These are phyloP conservation scores for Solea solea DNA, from an alignment of 2,113 vertebrate genomes.

Conservation along the genomic window DNA sequence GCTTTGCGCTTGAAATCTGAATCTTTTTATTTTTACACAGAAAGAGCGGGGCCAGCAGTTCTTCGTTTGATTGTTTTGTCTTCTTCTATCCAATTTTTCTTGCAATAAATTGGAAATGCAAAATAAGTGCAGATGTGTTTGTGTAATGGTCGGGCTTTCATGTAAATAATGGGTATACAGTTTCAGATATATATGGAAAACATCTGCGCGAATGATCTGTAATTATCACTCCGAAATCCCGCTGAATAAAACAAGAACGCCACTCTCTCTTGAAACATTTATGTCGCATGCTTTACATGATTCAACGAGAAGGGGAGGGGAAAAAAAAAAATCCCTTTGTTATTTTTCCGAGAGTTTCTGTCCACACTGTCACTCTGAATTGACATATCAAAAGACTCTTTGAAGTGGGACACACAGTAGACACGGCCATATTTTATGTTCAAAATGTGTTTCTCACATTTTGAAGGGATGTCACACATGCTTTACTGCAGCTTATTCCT, in stretches of 20 bases:
- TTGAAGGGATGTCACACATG: slow-evolving; percentile 10
- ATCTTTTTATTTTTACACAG: not conserved
- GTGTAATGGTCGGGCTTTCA: slow-evolving; percentile 18
- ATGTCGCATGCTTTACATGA: not conserved
- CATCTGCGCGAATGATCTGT: slow-evolving; percentile 30
- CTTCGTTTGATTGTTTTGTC: slow-evolving; percentile 5
- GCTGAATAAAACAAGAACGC: slow-evolving; percentile 12
- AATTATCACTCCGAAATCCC: slow-evolving; percentile 39
- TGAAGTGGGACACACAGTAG: slow-evolving; percentile 33
- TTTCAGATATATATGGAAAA: slow-evolving; percentile 41
- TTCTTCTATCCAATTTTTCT: not conserved
- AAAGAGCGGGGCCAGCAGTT: not conserved
- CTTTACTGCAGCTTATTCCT: slow-evolving; percentile 30
- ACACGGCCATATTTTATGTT: slow-evolving; percentile 35
- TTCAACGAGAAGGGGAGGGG: not conserved
- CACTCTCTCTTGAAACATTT: slow-evolving; percentile 17
- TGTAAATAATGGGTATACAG: slow-evolving; percentile 33
- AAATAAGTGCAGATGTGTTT: slow-evolving; percentile 52
- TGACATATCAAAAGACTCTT: slow-evolving; percentile 47
- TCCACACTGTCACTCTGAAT: slow-evolving; percentile 10
- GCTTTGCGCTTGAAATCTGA: not conserved
- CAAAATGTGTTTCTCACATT: slow-evolving; percentile 20
- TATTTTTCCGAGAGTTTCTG: slow-evolving; percentile 25
- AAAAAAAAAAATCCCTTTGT: not conserved
- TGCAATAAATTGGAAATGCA: slow-evolving; percentile 27